Evolutionary conservation across 2,113 vertebrate genomes (phyloP).

Genomic region (Alethe castanea): DNA sequence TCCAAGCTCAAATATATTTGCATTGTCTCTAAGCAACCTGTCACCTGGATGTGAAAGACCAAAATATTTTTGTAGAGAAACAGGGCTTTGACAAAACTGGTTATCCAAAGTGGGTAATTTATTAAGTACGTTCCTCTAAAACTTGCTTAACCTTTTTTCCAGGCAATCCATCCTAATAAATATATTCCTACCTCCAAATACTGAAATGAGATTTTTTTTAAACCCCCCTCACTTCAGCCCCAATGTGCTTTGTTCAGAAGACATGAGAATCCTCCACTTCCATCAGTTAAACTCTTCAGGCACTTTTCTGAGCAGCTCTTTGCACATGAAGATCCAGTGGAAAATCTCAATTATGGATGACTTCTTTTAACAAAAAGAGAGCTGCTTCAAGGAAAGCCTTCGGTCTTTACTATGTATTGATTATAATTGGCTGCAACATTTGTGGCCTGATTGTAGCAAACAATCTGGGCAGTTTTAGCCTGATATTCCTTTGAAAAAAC

Average conservation of each 20-base stretch:
- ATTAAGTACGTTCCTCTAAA: not conserved
- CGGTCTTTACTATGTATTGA: not conserved
- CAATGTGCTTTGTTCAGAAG: not conserved
- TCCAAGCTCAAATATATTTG: not conserved
- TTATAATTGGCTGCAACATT: not conserved
- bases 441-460: not conserved
- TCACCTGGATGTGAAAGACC: not conserved
- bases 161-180: not conserved
- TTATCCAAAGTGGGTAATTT: not conserved
- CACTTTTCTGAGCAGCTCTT: not conserved
- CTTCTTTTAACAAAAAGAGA: not conserved
- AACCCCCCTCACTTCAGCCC: not conserved
- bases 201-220: not conserved
- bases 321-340: not conserved
- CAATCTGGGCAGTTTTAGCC: not conserved
- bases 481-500: not conserved
- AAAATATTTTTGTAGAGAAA: constrained; percentile 14
- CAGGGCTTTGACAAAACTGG: constrained; percentile 11
- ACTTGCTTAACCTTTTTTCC: not conserved
- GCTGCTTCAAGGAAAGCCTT: not conserved
- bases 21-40: not conserved
- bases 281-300: not conserved
- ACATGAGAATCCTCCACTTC: not conserved
- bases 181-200: not conserved
- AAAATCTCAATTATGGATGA: not conserved